Percentiles rank a stretch among this genome's conserved stretches.
Conservation (phyloP, 2,797 vertebrate genomes). For the Tenualosa thibaudeaui region DNA sequence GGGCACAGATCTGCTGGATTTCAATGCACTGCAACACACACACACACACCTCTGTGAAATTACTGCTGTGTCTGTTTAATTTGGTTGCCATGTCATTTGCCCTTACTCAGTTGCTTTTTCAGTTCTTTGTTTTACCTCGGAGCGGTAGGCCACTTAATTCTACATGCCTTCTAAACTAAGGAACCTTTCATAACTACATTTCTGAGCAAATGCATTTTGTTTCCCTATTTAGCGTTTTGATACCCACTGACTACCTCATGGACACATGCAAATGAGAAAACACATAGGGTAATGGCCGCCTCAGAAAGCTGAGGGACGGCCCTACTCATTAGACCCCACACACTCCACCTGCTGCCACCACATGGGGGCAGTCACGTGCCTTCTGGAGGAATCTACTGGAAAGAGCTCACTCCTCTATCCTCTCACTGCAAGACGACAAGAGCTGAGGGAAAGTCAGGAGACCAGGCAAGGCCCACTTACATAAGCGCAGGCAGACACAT, state of each 20-base stretch:
- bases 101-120: background rate
- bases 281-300: background rate
- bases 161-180: background rate
- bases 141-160: background rate
- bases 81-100: background rate
- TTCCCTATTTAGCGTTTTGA: background rate
- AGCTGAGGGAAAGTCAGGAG: background rate
- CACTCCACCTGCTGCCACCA: slow-evolving; percentile 30
- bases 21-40: background rate
- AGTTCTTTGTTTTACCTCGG: background rate
- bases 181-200: background rate
- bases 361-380: slow-evolving; percentile 49
- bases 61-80: background rate
- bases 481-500: background rate
- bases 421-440: background rate
- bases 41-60: background rate
- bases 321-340: background rate
- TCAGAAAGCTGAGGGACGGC: background rate
- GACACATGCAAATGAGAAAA: background rate
- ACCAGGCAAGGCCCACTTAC: background rate
- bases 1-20: background rate
- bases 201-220: background rate
- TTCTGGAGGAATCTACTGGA: background rate
- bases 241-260: background rate
- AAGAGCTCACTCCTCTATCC: background rate